phyloP scores from a whole-genome alignment of 1,140 invertebrate species.

The Drosophila equinoxialis region DNA sequence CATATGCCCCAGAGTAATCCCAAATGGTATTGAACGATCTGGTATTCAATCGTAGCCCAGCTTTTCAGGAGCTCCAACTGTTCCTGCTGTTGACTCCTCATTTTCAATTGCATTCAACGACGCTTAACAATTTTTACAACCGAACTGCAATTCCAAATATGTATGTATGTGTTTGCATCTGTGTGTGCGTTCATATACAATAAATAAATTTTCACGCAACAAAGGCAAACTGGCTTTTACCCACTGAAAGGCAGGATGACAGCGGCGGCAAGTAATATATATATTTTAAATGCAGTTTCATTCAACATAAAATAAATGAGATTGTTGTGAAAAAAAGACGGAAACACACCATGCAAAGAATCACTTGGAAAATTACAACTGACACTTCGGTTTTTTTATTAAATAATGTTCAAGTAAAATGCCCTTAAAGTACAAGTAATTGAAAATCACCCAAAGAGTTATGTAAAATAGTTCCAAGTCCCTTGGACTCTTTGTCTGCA shows the following conservation, averaged over 20 bases:
- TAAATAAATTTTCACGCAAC: conserved; percentile 74
- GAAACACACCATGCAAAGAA: conserved; percentile 15
- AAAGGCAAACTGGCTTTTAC: conserved; percentile 43
- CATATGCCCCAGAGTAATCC: conserved; percentile 20
- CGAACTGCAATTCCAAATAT: conserved; percentile 46
- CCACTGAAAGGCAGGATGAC: conserved; percentile 22
- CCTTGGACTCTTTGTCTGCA: too few relatives aligned
- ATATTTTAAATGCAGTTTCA: conserved; percentile 54
- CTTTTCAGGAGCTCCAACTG: conserved; percentile 22
- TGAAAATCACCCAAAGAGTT: conserved; percentile 1
- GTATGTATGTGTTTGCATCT: not conserved
- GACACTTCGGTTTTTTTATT: conserved; percentile 10
- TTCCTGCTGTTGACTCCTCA: conserved; percentile 45
- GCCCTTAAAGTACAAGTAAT: conserved; percentile 6
- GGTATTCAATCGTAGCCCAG: not conserved
- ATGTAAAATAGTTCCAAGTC: not conserved
- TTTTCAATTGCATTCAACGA: conserved; percentile 69
- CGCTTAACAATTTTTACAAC: conserved; percentile 71
- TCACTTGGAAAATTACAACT: conserved; percentile 39
- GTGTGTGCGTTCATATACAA: not conserved
- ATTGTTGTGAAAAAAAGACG: conserved; percentile 17
- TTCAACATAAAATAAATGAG: conserved; percentile 41
- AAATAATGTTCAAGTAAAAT: conserved; percentile 3
- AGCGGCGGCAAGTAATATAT: conserved; percentile 46
- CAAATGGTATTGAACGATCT: conserved; percentile 30